Base-by-base conservation (phyloP, 2,888 invertebrate species). In the Clepsis dumicolana region DNA sequence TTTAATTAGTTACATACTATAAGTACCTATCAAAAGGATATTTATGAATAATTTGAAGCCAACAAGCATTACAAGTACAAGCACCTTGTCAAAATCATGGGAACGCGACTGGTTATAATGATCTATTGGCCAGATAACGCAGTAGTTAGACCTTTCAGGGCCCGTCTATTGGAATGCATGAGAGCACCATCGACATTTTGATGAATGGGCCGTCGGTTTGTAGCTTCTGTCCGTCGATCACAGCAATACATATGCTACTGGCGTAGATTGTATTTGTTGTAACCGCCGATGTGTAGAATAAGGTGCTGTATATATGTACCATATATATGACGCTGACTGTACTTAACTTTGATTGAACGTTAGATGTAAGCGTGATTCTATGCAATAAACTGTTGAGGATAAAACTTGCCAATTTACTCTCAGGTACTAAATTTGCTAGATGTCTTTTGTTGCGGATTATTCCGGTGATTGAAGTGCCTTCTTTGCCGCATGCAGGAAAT, bases 201-300 rank as follows among this genome's bases (percentile, higher is more conserved):
- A 91, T 88, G 80, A 82, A 91, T 90, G 76, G 77, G 79, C 84
- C 82, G 88, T 89, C 89, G 72, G 66, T 66, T 79, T 74, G 75
- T 68, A 77, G 83, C 88, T 87, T 89, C 89, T 89, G 86, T 87
- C 74, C 75, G 85, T 86, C 87, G 74, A 78, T 88, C 83, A 82
- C 77, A 64, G 60, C 72, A 48, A 44, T 29, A n/a, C n/a, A n/a
- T n/a, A n/a, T 18, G 57, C 62, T 68, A 32, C 59, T 44, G 57
- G 44, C 29, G 48, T 41, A n/a, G 56, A 48, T 14, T 32, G 21
- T 18, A 24, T 44, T 64, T 64, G 61, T 67, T 67, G 64, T 21
- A 32, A 44, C 52, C 41, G 27, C 44, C n/a, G 52, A 56, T 50
- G 32, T 41, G 38, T 41, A 18, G 29, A 53, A 57, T 21, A 52